Conservation (phyloP, 2,888 invertebrate species). For the Clivina fossor region DNA sequence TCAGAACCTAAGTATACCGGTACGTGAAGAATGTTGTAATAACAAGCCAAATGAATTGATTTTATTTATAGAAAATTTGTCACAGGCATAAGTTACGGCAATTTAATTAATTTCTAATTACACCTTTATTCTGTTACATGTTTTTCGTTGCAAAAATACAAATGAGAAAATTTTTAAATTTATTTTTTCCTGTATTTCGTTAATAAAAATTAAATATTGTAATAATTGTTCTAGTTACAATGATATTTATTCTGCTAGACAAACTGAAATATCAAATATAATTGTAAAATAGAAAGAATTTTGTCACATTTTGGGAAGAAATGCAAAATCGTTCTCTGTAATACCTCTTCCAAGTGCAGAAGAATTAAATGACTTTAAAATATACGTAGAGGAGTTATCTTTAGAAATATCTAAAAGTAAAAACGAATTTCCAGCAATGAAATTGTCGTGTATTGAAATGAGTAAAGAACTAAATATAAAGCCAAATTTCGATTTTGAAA, state of each 20-base stretch:
- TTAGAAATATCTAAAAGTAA: conserved; percentile 61
- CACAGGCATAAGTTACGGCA: too few relatives aligned
- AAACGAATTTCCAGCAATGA: conserved; percentile 48
- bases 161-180: too few relatives aligned
- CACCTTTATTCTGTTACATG: too few relatives aligned
- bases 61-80: too few relatives aligned
- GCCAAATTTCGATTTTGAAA: conserved; percentile 52
- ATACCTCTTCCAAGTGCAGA: conserved; percentile 63
- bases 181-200: not conserved
- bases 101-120: too few relatives aligned
- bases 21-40: too few relatives aligned
- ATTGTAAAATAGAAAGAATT: conserved; percentile 59
- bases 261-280: conserved; percentile 55
- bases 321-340: conserved; percentile 55
- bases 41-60: too few relatives aligned
- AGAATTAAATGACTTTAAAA: conserved; percentile 61
- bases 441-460: conserved; percentile 50
- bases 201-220: not conserved
- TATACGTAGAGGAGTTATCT: conserved; percentile 62
- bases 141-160: too few relatives aligned
- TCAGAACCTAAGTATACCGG: too few relatives aligned
- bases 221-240: conserved; percentile 56
- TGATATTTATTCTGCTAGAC: conserved; percentile 54
- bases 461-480: conserved; percentile 50
- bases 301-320: conserved; percentile 58